phyloP scores from a whole-genome alignment of 2,113 vertebrate species.

The Erpornis zantholeuca region DNA sequence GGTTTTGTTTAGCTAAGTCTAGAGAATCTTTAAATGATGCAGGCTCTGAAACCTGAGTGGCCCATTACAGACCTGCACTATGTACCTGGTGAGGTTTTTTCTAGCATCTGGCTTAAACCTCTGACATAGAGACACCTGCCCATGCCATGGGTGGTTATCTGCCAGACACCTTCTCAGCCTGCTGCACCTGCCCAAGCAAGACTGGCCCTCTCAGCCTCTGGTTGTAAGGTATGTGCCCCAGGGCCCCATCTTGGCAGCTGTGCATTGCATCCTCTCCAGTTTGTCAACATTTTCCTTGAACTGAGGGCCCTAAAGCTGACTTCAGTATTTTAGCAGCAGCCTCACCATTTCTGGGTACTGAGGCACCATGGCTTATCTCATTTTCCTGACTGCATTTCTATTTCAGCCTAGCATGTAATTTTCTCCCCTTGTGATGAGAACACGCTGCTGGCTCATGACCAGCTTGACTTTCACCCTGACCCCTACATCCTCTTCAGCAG shows the following conservation, averaged over 20 bases:
- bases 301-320: neutral
- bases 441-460: neutral
- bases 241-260: too few species aligned
- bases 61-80: neutral
- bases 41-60: neutral
- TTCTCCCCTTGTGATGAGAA: neutral
- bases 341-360: neutral
- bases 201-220: neutral
- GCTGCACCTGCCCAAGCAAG: neutral
- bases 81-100: neutral
- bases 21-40: neutral
- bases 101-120: neutral
- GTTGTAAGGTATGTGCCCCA: accelerated
- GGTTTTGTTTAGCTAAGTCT: neutral
- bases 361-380: neutral
- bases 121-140: neutral
- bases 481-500: neutral
- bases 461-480: neutral
- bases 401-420: neutral
- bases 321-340: neutral
- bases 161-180: neutral
- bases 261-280: neutral
- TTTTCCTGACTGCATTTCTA: neutral
- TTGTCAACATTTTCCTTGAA: neutral
- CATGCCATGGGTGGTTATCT: neutral